These are phyloP conservation scores for Petrocephalus zakoni DNA, from an alignment of 2,113 vertebrate genomes.

Conservation along the genomic window DNA sequence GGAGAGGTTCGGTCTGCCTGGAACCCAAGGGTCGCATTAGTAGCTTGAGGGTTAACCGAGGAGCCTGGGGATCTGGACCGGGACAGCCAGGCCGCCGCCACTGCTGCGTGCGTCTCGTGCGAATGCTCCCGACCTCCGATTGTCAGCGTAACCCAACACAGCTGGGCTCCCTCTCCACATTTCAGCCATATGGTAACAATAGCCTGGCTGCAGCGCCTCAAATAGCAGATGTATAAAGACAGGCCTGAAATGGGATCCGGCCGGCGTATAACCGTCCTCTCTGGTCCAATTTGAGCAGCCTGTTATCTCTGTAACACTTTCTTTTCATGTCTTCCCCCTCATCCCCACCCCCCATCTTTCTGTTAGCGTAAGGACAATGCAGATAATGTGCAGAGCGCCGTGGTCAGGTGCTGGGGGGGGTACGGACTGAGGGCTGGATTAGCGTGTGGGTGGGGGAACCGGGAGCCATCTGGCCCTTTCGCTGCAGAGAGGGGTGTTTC, in stretches of 20 bases:
- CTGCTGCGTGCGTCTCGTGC: not conserved
- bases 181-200: constrained; percentile 9
- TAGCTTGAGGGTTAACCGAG: not conserved
- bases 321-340: not conserved
- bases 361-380: not conserved
- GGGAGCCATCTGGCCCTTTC: constrained; percentile 18
- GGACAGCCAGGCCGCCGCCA: not conserved
- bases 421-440: constrained; percentile 1
- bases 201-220: not conserved
- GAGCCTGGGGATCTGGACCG: not conserved
- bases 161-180: not conserved
- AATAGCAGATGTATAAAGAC: not conserved
- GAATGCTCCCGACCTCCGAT: not conserved
- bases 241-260: not conserved
- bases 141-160: constrained; percentile 9
- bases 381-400: not conserved
- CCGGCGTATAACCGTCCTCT: not conserved
- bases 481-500: not conserved
- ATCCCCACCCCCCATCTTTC: not conserved
- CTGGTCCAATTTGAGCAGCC: not conserved
- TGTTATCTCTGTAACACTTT: not conserved
- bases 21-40: not conserved
- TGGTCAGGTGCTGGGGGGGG: constrained; percentile 9
- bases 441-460: not conserved
- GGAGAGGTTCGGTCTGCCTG: not conserved